Base-by-base conservation (phyloP, 2,113 vertebrate genomes). In the Bufo bufo region DNA sequence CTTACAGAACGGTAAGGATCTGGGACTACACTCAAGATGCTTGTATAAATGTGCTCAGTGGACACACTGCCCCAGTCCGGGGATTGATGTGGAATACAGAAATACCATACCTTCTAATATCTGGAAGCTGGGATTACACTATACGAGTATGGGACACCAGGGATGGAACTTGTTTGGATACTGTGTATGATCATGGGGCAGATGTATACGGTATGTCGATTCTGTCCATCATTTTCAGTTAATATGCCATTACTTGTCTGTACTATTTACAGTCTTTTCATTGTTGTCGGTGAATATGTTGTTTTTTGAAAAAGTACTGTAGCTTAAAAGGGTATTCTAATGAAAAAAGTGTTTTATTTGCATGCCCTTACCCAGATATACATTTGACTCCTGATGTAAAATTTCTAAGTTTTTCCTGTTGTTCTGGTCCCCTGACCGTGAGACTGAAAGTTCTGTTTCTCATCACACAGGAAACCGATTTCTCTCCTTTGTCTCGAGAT, bases 1-100 rank as follows among this genome's bases (percentile, higher is more conserved):
- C 92, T 92, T 92, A 77, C 92, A 99, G 98, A 61, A 97, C 97
- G 49, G 97, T 99, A 82, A 95, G 98, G 50, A 97, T 99, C 91
- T 99, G 98, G 98, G 98, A 99, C 92, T 99, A 99, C 88, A 99
- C 98, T 74, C 96, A 99, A 90, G 98, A 99, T 56, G 95, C 97
- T 5, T 99, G 98, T 83, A 97, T 99, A 92, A 98, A 94, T 85
- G 92, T 98, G 85, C 95, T 99, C 77, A 97, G 94, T 82, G 98
- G 98, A 45, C 98, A 99, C 86, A 96, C 94, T 13, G 97, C 97
- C 78, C 98, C 98, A 0, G 98, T 99, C 49, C 94, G 98, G 87
- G 98, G 98, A 63, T 92, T 99, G 58, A 93, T 98, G 97, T 99
- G 98, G 98, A 99, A 98, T 92, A 95, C 97, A 0, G 98, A 99